Evolutionary conservation across 2,797 vertebrate species (phyloP), one percentile per base, ranked within the genome.

Genomic region (Tadarida brasiliensis): DNA sequence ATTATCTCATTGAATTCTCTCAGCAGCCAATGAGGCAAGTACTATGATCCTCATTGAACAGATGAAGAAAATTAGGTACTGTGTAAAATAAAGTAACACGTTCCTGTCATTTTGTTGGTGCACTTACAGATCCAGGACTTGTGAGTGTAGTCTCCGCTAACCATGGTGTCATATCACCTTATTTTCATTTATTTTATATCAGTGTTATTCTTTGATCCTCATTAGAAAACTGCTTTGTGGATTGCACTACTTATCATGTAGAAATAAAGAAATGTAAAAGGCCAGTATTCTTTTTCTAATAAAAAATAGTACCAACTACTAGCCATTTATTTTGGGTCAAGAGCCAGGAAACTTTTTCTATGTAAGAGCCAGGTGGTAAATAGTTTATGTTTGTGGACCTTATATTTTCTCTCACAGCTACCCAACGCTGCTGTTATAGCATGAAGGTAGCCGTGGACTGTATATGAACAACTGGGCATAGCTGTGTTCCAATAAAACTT

Each of bases 11-110:
- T 95, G 71, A 90, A 74, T 92, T 78, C 4, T 82, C 54, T 88
- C 59, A 35, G 51, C 54, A 81, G 30, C 19, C 84, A 71, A 0
- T 81, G 24, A 94, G 28, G 3, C 56, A 70, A 65, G 15, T 33
- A 70, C 30, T 83, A 4, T 91, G 86, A 26, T 87, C 19, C 6
- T 91, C 59, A 86, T 61, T 81, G 85, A 61, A 86, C 17, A 89
- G 49, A 35, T 73, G 57, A 94, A 80, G 26, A 95, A 87, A 87
- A 71, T 30, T 30, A 93, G n/a, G 15, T 54, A 44, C 49, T 82
- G 0, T 73, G 19, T 49, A 81, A 78, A 84, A 56, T 63, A 57
- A 74, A 81, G 19, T 82, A 68, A 74, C 28, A 59, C 33, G 9
- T 16, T 87, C n/a, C 35, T 22, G 2, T 89, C 65, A 47, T 78